These are phyloP conservation scores for Camponotus pennsylvanicus DNA, from an alignment of 1,140 invertebrate genomes.

Conservation along the genomic window DNA sequence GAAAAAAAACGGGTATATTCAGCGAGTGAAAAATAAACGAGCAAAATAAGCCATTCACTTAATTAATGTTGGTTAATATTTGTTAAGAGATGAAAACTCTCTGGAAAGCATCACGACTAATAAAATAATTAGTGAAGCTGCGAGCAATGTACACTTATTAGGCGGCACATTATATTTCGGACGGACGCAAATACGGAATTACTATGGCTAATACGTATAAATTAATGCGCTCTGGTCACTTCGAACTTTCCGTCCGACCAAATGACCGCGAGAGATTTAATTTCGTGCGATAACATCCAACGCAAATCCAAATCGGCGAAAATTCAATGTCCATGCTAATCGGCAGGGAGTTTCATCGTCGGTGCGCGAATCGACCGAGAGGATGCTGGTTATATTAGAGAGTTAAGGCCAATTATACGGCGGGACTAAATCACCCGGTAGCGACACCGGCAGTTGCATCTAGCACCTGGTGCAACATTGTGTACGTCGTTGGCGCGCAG, in stretches of 20 bases:
- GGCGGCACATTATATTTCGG: constrained; percentile 18
- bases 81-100: constrained; percentile 32
- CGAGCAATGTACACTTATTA: constrained; percentile 25
- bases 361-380: not conserved
- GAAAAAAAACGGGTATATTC: not conserved
- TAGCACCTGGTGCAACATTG: constrained; percentile 35
- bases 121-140: constrained; percentile 50
- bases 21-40: not conserved
- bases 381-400: constrained; percentile 20
- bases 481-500: not conserved
- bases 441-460: constrained; percentile 30
- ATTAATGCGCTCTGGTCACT: constrained; percentile 32
- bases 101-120: constrained; percentile 23
- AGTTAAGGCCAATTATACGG: constrained; percentile 34
- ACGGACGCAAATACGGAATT: not conserved
- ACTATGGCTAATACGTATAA: not conserved
- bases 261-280: constrained; percentile 25
- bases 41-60: constrained; percentile 22
- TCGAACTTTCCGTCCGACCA: not conserved
- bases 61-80: constrained; percentile 50
- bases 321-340: not conserved
- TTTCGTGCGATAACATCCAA: not conserved
- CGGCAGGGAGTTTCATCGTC: not conserved
- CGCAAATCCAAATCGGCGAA: not conserved
- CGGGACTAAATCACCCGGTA: constrained; percentile 35